phyloP scores from a whole-genome alignment of 2,888 invertebrate species.

The Athripsodes cinereus region DNA sequence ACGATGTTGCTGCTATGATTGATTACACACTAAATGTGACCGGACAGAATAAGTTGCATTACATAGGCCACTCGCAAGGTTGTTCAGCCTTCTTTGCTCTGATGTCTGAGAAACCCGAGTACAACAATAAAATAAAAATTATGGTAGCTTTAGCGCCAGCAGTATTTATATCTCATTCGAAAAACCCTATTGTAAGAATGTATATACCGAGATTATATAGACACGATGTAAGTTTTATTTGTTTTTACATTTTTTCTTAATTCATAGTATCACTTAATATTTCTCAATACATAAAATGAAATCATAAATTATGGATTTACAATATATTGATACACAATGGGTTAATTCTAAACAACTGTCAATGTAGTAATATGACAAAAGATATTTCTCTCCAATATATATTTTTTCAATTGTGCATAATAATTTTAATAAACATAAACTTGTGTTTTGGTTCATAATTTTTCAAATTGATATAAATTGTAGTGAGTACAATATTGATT shows the following conservation, averaged over 20 bases:
- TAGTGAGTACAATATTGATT: no score
- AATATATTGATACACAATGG: no score
- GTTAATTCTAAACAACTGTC: no score
- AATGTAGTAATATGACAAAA: no score
- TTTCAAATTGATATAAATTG: no score
- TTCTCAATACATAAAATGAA: no score
- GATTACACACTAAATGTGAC: conserved; percentile 56
- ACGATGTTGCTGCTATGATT: conserved; percentile 71
- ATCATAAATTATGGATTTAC: no score
- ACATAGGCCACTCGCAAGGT: conserved; percentile 69
- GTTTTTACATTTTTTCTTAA: conserved; percentile 38
- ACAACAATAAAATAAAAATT: conserved; percentile 51
- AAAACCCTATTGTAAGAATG: conserved; percentile 45
- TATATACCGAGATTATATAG: conserved; percentile 45
- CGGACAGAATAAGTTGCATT: conserved; percentile 52
- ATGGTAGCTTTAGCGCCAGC: conserved; percentile 59
- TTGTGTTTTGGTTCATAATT: no score
- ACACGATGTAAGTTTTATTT: conserved; percentile 42
- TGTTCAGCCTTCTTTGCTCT: conserved; percentile 57
- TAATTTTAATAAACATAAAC: no score
- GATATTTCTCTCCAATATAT: no score
- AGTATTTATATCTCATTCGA: conserved; percentile 45
- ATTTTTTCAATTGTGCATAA: no score
- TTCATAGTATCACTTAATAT: background rate
- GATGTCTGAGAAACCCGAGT: conserved; percentile 50